Evolutionary conservation across 2,113 vertebrate species (phyloP).

Genomic region (Istiophorus platypterus): DNA sequence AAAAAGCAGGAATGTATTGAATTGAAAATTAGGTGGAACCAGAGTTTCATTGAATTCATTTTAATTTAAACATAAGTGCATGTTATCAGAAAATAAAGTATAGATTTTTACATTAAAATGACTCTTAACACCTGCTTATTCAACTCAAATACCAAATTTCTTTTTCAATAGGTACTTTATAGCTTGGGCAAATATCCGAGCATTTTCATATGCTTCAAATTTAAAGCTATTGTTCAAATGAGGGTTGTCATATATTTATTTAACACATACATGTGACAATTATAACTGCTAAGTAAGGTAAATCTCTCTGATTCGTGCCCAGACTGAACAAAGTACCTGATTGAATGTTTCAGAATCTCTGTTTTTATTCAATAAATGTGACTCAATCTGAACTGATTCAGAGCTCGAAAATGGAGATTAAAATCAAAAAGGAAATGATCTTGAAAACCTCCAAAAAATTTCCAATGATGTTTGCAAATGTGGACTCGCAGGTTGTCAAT

Average conservation of each 20-base stretch:
- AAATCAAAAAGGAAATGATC: neutral
- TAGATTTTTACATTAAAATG: slow-evolving; percentile 30
- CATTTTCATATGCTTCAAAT: slow-evolving; percentile 30
- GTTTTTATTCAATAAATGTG: slow-evolving; percentile 58
- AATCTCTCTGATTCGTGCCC: slow-evolving; percentile 35
- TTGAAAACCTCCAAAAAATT: slow-evolving; percentile 57
- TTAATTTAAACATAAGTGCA: slow-evolving; percentile 43
- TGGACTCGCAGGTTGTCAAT: slow-evolving; percentile 54
- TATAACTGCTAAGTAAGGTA: neutral
- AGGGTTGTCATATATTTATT: neutral
- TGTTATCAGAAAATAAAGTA: slow-evolving; percentile 29
- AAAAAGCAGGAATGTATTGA: slow-evolving; percentile 38
- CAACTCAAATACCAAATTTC: slow-evolving; percentile 59
- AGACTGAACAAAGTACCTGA: slow-evolving; percentile 24
- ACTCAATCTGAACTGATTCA: slow-evolving; percentile 64
- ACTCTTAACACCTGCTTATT: slow-evolving; percentile 35
- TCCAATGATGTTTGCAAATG: slow-evolving; percentile 58
- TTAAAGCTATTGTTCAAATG: neutral
- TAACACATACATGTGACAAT: neutral
- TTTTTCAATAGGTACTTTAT: slow-evolving; percentile 20
- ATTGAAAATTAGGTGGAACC: neutral
- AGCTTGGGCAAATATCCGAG: slow-evolving; percentile 57
- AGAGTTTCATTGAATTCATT: slow-evolving; percentile 31
- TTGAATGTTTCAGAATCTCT: slow-evolving; percentile 14
- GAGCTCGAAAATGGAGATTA: slow-evolving; percentile 44